These are phyloP conservation scores for Perca schrenkii DNA, from an alignment of 2,113 vertebrate species.

Conservation along the genomic window DNA sequence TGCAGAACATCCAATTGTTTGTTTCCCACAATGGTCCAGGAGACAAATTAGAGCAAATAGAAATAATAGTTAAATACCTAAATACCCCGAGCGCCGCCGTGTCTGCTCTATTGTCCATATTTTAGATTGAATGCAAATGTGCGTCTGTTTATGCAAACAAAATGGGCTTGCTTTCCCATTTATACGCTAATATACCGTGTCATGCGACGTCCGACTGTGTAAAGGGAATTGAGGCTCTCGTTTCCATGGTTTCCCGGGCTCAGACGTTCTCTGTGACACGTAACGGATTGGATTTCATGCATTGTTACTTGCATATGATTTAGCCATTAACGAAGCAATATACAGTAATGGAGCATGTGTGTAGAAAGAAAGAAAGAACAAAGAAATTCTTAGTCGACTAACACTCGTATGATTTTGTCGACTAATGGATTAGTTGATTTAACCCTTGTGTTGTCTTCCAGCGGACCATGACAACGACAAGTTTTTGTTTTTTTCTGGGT, in stretches of 20 bases:
- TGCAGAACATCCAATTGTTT: neutral
- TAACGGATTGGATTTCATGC: constrained; percentile 11
- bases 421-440: too few relatives aligned
- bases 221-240: too few relatives aligned
- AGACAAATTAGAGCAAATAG: neutral
- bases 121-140: neutral
- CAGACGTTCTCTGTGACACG: neutral
- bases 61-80: constrained; percentile 28
- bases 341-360: too few relatives aligned
- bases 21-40: neutral
- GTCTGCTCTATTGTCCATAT: too few relatives aligned
- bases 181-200: neutral
- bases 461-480: too few relatives aligned
- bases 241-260: neutral
- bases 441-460: too few relatives aligned
- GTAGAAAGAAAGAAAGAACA: too few relatives aligned
- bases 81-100: neutral
- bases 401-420: too few relatives aligned
- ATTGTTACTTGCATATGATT: neutral
- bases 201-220: neutral
- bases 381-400: too few relatives aligned
- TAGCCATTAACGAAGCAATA: too few relatives aligned
- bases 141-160: neutral
- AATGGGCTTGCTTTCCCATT: too few relatives aligned
- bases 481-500: too few relatives aligned